Evolutionary conservation across 2,797 vertebrate genomes (phyloP), one percentile per base, ranked within the genome.

Genomic region (Rousettus madagascariensis): DNA sequence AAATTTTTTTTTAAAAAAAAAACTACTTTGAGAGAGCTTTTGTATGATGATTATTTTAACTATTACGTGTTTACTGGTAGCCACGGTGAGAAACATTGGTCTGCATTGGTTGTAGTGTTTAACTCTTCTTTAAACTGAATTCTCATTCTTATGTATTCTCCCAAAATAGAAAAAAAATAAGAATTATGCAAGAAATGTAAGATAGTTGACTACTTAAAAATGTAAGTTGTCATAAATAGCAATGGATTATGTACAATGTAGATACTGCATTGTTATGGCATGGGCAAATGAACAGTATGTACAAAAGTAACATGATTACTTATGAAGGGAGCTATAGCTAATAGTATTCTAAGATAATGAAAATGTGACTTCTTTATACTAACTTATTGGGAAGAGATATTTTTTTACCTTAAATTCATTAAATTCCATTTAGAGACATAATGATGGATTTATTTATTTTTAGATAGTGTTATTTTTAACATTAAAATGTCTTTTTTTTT

Each of bases 401-500:
- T 38, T 41, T 77, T 91, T 79, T 79, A 43, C 3, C 30, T 46
- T 71, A 38, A 30, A 5, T 28, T 92, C 59, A 33, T 93, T 75
- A 30, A n/a, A 41, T 74, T 66, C 33, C 19, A 53, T 59, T 80
- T 94, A 94, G 59, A 63, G 65, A 57, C 6, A 4, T 69, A 19
- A 55, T 83, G 22, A 55, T 59, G 43, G 16, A 17, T 61, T 86
- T 88, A 43, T 69, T 84, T 78, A 20, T 84, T 94, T 94, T 38
- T 74, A 83, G 77, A 28, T 20, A 68, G 38, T 86, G 86, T 59
- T 82, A 82, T 65, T 92, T 94, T 96, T 63, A 90, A 30, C 41
- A 15, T 71, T 84, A 72, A 92, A 85, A 43, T 78, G 36, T 96
- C 65, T 2, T 94, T 43, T 86, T 78, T 61, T 91, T 94, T n/a